A percentile compares a stretch with the other conserved stretches of the same genome.
Conservation (phyloP, 2,113 vertebrate genomes). For the Phrynocephalus versicolor region DNA sequence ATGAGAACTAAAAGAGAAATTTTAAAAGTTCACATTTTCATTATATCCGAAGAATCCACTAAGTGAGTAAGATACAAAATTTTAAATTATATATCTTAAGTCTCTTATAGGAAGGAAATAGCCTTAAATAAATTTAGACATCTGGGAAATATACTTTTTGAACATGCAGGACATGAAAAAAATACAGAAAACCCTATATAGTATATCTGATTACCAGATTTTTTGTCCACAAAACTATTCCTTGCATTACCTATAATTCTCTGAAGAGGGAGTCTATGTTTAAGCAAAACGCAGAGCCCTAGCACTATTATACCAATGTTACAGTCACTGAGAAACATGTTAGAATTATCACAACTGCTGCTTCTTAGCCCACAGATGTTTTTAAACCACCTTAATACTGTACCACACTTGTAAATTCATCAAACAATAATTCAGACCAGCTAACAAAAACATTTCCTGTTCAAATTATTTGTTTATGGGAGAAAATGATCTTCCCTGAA, state of each 20-base stretch:
- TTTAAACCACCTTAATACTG: neutral
- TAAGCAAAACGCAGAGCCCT: conserved; percentile 58
- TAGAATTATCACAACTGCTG: neutral
- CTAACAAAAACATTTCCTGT: neutral
- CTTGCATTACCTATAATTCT: conserved; percentile 69
- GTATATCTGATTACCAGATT: neutral
- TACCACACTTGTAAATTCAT: neutral
- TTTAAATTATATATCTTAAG: rapidly evolving
- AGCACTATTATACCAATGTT: neutral
- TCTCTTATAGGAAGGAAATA: rapidly evolving
- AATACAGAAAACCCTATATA: neutral
- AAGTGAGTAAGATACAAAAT: rapidly evolving
- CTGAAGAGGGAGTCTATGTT: conserved; percentile 76
- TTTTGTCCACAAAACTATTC: rapidly evolving
- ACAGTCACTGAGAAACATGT: conserved; percentile 3
- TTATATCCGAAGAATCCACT: neutral
- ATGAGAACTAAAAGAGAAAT: neutral
- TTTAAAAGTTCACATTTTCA: rapidly evolving
- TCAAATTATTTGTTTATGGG: neutral
- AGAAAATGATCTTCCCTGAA: neutral
- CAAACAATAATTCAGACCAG: neutral
- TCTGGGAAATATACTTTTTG: rapidly evolving
- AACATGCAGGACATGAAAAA: neutral
- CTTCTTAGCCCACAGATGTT: conserved; percentile 25
- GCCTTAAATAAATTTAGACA: neutral